phyloP scores from a whole-genome alignment of 2,113 vertebrate species.

The Centropristis striata region DNA sequence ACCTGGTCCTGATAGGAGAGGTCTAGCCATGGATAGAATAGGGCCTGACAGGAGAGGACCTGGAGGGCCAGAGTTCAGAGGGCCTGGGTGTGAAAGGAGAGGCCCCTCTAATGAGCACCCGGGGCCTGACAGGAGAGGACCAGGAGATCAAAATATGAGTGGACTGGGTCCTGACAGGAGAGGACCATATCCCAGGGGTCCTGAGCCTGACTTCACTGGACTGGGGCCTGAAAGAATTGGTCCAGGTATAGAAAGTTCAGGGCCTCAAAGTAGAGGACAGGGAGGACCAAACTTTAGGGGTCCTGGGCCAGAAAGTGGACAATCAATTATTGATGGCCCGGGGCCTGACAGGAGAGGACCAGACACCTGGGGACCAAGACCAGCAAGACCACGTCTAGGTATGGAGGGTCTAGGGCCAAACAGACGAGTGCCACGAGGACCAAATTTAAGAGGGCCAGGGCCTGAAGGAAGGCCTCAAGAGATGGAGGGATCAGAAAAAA shows the following conservation, averaged over 20 bases:
- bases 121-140: neutral
- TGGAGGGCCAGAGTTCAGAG: constrained; percentile 19
- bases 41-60: neutral
- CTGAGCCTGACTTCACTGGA: constrained; percentile 5
- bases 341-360: constrained; percentile 14
- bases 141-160: constrained; percentile 14
- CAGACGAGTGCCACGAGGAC: constrained; percentile 29
- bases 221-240: constrained; percentile 23
- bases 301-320: constrained; percentile 6
- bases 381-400: constrained; percentile 1
- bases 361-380: constrained; percentile 10
- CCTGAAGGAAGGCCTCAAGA: constrained; percentile 26
- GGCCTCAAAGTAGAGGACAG: constrained; percentile 6
- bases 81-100: constrained; percentile 14
- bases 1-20: constrained; percentile 8
- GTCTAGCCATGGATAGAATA: neutral
- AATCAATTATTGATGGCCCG: constrained; percentile 19
- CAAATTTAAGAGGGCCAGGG: constrained; percentile 29
- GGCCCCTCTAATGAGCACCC: neutral
- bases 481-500: neutral
- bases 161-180: constrained; percentile 24
- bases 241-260: constrained; percentile 4
- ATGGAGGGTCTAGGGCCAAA: constrained; percentile 2
- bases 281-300: constrained; percentile 21
- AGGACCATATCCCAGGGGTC: neutral